Percentiles rank a stretch among this genome's conserved stretches.
phyloP scores from a whole-genome alignment of 2,888 invertebrate species.

The Rotaria magnacalcarata region DNA sequence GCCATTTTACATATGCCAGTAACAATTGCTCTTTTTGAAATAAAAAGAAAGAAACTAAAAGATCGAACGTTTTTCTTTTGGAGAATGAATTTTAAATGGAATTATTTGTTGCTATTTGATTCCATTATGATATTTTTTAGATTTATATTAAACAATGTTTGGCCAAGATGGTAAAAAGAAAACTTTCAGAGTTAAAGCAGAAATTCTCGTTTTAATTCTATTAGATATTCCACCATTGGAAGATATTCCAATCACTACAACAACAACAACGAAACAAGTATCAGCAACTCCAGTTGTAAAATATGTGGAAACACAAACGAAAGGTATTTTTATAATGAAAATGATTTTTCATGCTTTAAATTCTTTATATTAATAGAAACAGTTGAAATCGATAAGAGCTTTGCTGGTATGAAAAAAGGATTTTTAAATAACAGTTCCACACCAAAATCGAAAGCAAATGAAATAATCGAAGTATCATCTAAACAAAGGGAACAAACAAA shows the following conservation, averaged over 20 bases:
- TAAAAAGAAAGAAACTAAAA: too few species aligned
- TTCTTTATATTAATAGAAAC: neutral
- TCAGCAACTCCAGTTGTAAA: neutral
- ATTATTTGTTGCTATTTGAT: neutral
- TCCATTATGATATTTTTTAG: neutral
- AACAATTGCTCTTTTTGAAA: too few species aligned
- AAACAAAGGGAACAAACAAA: neutral
- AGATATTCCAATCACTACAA: neutral
- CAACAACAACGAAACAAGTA: neutral
- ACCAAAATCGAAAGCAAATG: neutral
- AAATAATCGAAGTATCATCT: neutral
- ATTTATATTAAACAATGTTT: neutral
- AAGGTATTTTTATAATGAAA: neutral
- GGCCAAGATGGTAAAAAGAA: neutral
- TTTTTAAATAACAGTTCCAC: neutral
- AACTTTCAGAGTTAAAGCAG: too few species aligned
- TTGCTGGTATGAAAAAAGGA: slow-evolving; percentile 5
- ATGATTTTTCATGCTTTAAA: neutral
- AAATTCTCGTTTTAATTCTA: neutral
- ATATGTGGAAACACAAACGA: neutral
- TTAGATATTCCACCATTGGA: slow-evolving; percentile 20
- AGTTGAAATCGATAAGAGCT: neutral
- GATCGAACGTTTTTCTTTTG: too few species aligned
- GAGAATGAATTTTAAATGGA: too few species aligned
- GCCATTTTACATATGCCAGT: neutral